phyloP scores from a whole-genome alignment of 2,113 vertebrate species.

The Oncorhynchus masou region DNA sequence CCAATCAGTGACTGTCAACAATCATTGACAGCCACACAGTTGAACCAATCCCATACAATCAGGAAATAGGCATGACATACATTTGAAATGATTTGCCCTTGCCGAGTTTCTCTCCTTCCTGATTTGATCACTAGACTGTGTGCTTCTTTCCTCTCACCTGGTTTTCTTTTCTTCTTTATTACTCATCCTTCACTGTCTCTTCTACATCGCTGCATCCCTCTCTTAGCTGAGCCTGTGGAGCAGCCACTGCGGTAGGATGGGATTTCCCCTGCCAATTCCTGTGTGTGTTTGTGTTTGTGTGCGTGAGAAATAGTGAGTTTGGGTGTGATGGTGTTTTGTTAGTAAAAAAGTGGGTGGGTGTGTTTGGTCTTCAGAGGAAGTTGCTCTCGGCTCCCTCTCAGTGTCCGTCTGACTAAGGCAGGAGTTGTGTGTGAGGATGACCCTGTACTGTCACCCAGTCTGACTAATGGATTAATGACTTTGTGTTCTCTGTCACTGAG shows the following conservation, averaged over 20 bases:
- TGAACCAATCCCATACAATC: neutral
- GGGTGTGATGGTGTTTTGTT: slow-evolving; percentile 17
- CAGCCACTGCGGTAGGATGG: no score
- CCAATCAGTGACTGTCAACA: neutral
- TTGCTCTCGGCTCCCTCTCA: slow-evolving; percentile 30
- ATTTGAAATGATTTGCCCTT: slow-evolving; percentile 15
- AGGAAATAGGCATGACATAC: neutral
- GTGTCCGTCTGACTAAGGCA: slow-evolving; percentile 35
- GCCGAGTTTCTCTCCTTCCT: slow-evolving; percentile 29
- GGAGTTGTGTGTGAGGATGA: slow-evolving; percentile 17
- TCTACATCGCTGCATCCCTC: slow-evolving; percentile 38
- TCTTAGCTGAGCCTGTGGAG: no score
- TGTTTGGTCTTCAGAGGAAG: slow-evolving; percentile 9
- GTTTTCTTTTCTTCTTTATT: slow-evolving; percentile 54
- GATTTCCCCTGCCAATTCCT: no score
- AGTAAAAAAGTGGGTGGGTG: slow-evolving; percentile 16
- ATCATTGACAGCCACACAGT: neutral
- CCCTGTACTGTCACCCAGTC: slow-evolving; percentile 8
- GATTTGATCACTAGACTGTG: slow-evolving; percentile 18
- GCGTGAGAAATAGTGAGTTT: slow-evolving; percentile 6
- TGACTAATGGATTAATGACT: neutral
- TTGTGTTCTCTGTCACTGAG: slow-evolving; percentile 36
- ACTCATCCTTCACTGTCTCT: slow-evolving; percentile 78
- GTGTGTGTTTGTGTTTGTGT: slow-evolving; percentile 30
- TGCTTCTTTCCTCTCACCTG: slow-evolving; percentile 59